phyloP scores from a whole-genome alignment of 1,140 invertebrate species.

The Hylyphantes graminicola region DNA sequence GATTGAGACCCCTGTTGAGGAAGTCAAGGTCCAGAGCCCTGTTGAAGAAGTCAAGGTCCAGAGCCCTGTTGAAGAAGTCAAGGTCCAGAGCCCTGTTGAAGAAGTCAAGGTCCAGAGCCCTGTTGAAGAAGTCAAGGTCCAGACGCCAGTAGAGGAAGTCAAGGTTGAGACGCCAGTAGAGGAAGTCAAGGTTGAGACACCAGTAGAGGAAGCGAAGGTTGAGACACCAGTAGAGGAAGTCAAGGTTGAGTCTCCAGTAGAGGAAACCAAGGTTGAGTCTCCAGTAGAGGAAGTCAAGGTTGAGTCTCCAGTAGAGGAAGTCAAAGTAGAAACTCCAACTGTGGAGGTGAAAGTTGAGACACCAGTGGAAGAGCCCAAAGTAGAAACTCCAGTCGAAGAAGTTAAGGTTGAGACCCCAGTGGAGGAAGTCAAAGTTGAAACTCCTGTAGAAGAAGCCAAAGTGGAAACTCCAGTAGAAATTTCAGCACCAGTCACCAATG shows the following conservation, averaged over 20 bases:
- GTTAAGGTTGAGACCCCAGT: not conserved
- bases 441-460: not conserved
- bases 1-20: not conserved
- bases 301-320: conserved; percentile 7
- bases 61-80: not conserved
- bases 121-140: conserved; percentile 5
- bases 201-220: not conserved
- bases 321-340: not conserved
- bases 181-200: not conserved
- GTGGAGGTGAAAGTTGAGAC: conserved; percentile 7
- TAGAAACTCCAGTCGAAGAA: conserved; percentile 6
- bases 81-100: conserved; percentile 4
- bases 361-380: conserved; percentile 19
- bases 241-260: not conserved
- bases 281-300: not conserved
- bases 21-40: not conserved
- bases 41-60: not conserved
- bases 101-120: not conserved
- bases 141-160: not conserved
- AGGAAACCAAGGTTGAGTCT: not conserved
- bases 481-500: not conserved
- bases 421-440: conserved; percentile 6
- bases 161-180: not conserved
- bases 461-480: conserved; percentile 15
- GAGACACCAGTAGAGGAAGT: not conserved